phyloP scores from a whole-genome alignment of 2,888 invertebrate genomes.

The Tyria jacobaeae region DNA sequence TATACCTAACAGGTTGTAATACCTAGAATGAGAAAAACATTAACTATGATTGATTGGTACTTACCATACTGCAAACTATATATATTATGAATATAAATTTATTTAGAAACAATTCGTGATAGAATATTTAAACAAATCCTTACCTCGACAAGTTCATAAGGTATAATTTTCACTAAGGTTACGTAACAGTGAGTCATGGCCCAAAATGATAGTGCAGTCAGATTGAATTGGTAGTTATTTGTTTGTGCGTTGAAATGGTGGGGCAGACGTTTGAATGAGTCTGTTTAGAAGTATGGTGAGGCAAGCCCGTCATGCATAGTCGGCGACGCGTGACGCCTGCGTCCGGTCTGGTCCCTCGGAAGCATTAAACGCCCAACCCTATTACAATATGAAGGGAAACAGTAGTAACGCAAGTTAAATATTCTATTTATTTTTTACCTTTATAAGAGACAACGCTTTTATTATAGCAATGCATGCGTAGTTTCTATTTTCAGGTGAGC shows the following conservation, averaged over 20 bases:
- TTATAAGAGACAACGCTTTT: not conserved
- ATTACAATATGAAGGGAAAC: conserved; percentile 46
- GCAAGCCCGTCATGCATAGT: conserved; percentile 77
- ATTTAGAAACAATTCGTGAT: conserved; percentile 27
- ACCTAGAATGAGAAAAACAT: not conserved
- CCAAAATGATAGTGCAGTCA: conserved; percentile 43
- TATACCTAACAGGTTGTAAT: not conserved
- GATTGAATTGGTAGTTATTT: conserved; percentile 39
- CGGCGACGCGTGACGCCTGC: conserved; percentile 77
- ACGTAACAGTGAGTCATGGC: conserved; percentile 51
- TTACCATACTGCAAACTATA: not conserved
- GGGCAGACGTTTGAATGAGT: conserved; percentile 50
- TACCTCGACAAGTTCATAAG: conserved; percentile 41
- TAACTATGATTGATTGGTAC: not conserved
- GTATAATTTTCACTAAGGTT: conserved; percentile 50
- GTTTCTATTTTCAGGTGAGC: not conserved
- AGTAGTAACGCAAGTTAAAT: conserved; percentile 18
- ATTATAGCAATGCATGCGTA: not conserved
- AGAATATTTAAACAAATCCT: conserved; percentile 33
- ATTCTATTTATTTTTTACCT: conserved; percentile 6
- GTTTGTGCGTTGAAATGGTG: conserved; percentile 30
- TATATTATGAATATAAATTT: conserved; percentile 11
- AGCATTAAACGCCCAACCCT: conserved; percentile 70
- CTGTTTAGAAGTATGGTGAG: conserved; percentile 60
- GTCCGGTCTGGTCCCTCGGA: conserved; percentile 78